Conservation (phyloP, 2,797 vertebrate genomes). For the Xiphophorus birchmanni region DNA sequence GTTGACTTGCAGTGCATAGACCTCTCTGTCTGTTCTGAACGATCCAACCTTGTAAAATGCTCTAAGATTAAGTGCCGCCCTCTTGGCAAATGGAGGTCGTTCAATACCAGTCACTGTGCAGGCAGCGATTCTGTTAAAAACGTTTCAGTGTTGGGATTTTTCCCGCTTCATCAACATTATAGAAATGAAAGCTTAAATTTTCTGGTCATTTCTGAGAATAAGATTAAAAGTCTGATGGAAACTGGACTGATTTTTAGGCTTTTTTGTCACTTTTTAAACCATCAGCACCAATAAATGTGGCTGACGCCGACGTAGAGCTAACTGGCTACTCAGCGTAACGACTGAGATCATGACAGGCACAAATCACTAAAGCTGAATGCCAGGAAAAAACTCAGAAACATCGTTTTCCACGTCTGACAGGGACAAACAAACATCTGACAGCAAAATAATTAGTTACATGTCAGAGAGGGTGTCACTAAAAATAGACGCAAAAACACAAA, state of each 20-base stretch:
- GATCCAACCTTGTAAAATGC: not conserved
- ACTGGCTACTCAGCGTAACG: not conserved
- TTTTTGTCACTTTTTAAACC: not conserved
- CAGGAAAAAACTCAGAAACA: conserved; percentile 29
- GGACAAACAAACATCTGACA: conserved; percentile 32
- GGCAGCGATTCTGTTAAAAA: not conserved
- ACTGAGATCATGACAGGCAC: conserved; percentile 21
- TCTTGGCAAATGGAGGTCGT: not conserved
- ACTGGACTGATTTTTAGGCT: not conserved
- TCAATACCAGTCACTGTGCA: not conserved
- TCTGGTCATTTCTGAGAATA: not conserved
- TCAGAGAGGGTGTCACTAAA: conserved; percentile 31
- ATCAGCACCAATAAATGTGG: not conserved
- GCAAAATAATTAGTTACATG: conserved; percentile 41
- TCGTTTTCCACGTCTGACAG: conserved; percentile 47
- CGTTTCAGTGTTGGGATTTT: not conserved
- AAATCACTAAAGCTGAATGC: conserved; percentile 15
- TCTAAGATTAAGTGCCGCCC: not conserved
- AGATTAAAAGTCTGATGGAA: not conserved
- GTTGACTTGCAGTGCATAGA: not conserved
- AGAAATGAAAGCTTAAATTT: not conserved
- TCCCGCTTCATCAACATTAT: not conserved
- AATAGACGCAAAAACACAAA: not conserved
- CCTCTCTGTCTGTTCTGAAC: not conserved
- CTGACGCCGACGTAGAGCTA: not conserved